Base-by-base conservation (phyloP, 1,140 invertebrate genomes). In the Zaprionus vittiger region DNA sequence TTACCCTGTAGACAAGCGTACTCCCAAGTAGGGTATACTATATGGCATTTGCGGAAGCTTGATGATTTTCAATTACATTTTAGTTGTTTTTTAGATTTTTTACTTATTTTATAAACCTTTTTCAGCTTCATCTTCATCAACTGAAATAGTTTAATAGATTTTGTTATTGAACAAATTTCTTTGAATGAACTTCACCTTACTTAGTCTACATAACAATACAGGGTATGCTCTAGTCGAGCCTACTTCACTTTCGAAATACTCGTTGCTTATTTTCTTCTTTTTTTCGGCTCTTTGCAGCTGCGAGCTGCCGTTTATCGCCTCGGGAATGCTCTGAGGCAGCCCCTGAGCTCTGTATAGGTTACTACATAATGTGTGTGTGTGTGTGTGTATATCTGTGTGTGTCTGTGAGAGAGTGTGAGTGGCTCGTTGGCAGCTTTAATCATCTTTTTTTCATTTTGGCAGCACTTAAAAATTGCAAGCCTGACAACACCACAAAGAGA, bases 391-490 rank as follows among this genome's bases (percentile, higher is more conserved):
- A 14, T 54, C 12, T 61, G 12, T 61, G 37, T 24, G 22, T 17
- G 4, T 28, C 0, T 28, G 28, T 28, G 1, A 17, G 31, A 34
- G 31, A 24, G 55, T 34, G 7, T 60, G 55, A 4, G 15, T 44
- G 24, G 22, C 17, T 41, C n/a, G 24, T 11, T 68, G 26, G 37
- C 14, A 34, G 17, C 15, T 64, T 52, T 65, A 41, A n/a, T 54
- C n/a, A 24, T 57, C 20, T 38, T 47, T 62, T 55, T 41, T 56
- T 44, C 26, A 34, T 59, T 59, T 67, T 67, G 63, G 41, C 12
- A 63, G 54, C 73, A 75, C 67, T 59, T 75, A 52, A 63, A 63
- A 70, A 60, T 61, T 68, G 65, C 56, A 69, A 66, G 37, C 49
- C 34, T 17, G 26, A 65, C 62, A 57, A 15, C 24, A 5, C 6